Base-by-base conservation (phyloP, 1,140 invertebrate genomes). In the Oryzaephilus surinamensis region DNA sequence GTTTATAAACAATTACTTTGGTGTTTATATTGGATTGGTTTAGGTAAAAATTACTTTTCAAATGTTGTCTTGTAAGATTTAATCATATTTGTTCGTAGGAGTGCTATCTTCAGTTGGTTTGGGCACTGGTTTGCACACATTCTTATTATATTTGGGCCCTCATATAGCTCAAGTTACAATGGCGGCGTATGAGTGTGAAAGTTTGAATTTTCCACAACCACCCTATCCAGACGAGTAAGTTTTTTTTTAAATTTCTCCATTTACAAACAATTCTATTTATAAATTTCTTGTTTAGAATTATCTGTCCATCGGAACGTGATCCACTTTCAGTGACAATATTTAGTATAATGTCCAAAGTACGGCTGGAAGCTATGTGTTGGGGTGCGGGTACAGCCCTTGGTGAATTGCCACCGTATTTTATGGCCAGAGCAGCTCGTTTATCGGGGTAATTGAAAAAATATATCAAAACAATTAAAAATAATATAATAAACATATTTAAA, bases 301-400 rank as follows among this genome's bases (percentile, higher is more conserved):
- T 88, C 27, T 90, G 85, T 62, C 84, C 85, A 2, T 66, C 73
- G 10, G 70, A 68, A 28, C 61, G 42, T 17, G 42, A 73, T 5
- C 58, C 65, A 29, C 72, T 69, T 61, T 58, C 66, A 14, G 77
- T 81, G 26, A 73, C 79, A 14, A 76, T 76, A 55, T 92, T 72
- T 73, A 84, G 79, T 43, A 97, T 99, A 41, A 94, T 99, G 82
- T 77, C 81, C 16, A 98, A 99, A 67, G 91, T 98, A 7, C 73
- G 90, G n/a, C 63, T 97, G 23, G 96, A 99, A 70, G 86, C 92
- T 2, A 90, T 98, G 69, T 81, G 97, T 67, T 99, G 96, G 96
- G 91, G 97, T 11, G 82, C 88, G 31, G 96, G 96, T 4, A 99
- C 96, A 1, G 96, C 96, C 0, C 67, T 99, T 15, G 96, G 96